Base-by-base conservation (phyloP, 2,113 vertebrate genomes). In the Taurulus bubalis region DNA sequence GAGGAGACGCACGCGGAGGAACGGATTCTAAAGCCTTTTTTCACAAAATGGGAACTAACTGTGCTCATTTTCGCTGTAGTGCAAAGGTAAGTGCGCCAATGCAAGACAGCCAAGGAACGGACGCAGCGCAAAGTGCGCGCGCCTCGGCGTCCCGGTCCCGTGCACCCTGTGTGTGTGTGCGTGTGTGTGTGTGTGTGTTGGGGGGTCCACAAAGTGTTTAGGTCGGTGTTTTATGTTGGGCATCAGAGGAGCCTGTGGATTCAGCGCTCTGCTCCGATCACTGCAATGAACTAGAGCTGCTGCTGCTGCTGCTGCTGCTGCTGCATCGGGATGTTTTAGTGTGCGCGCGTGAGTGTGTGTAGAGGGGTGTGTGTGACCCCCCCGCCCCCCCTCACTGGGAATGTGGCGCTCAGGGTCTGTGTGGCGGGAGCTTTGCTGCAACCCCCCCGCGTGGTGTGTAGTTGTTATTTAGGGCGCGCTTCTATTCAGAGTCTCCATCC, bases 21-120 rank as follows among this genome's bases (percentile, higher is more conserved):
- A 79, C 90, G 94, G 94, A 94, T 93, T 88, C 94, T 92, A 92
- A 91, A 91, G 87, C 78, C 51, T 83, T 90, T 90, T n/a, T 51
- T 87, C 88, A 63, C 86, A 92, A 91, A 81, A 94, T 95, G 94
- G 93, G 92, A 93, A 93, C 85, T 92, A 92, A 93, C 71, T 84
- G 85, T 85, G 86, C 70, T 79, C 67, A 2, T 79, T 91, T 70
- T 87, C 58, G 76, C 89, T 87, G 59, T 85, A 83, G 84, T 90
- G 85, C 85, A 83, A 90, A 93, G 93, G 93, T 94, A 89, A 93
- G 92, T 66, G 85, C 80, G 58, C 47, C 68, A 65, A 38, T 10
- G 72, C 60, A 45, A 56, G 47, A 47, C 53, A 32, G 32, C 0
- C 40, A 2, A 9, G n/a, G 51, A 3, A 55, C n/a, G 47, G 77